Base-by-base conservation (phyloP, 2,113 vertebrate genomes). In the Sminthopsis crassicaudata region DNA sequence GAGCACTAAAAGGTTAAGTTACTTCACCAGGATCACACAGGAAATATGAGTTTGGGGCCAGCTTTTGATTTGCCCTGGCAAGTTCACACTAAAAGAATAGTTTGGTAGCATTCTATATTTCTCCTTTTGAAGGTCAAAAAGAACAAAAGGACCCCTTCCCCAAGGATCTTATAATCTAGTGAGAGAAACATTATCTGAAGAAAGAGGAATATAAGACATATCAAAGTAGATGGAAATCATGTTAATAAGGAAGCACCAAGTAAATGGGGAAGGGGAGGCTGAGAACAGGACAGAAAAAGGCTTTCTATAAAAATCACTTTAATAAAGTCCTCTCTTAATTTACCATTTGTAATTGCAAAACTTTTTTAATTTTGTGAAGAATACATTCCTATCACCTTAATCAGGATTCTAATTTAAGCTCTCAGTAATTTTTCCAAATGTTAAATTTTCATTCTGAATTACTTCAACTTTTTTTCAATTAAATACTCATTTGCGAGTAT, bases 361-460 rank as follows among this genome's bases (percentile, higher is more conserved):
- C 90, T 7, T 60, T 27, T 27, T 30, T 23, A 60, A 90, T 36
- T 7, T 52, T 91, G 55, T 60, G 26, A 94, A 96, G 48, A 92
- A 25, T 90, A 90, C 55, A 90, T 93, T 52, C 2, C 10, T 92
- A 57, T 92, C 51, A 55, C 51, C 84, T 93, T 93, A 89, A 23
- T 42, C 90, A 25, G 19, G 2, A 92, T 92, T 90, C 57, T 92
- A 48, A 53, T 52, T 91, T 91, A 19, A 2, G 11, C 7, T 92
- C 23, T 89, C 9, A 91, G 42, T 90, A 93, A 30, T 92, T 95
- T 90, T 95, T 23, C 25, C 46, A 46, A 92, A 90, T 54, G 25
- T 91, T 89, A 52, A 42, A 12, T 42, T 60, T 60, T 46, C 10
- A 84, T 92, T 46, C 57, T 27, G n/a, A 55, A n/a, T 48, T 88